Base-by-base conservation (phyloP, 2,113 vertebrate genomes). In the Donacobius atricapilla region DNA sequence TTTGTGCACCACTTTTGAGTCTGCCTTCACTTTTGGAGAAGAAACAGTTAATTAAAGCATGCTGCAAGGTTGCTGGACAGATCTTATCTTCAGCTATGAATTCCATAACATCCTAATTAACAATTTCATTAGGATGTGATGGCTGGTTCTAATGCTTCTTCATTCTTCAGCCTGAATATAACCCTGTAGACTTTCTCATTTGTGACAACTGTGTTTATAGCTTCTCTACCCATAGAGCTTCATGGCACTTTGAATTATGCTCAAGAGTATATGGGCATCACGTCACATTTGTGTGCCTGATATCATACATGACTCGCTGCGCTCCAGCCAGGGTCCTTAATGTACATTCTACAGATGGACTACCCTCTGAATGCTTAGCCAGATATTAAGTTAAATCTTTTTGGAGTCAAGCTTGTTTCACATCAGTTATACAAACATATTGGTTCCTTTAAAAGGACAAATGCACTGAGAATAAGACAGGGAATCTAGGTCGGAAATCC, bases 221-320 rank as follows among this genome's bases (percentile, higher is more conserved):
- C 98, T 98, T 97, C 98, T 97, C 98, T 98, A 98, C 95, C 96
- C 98, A 98, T 97, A 96, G 98, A 98, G 97, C 98, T 97, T 98
- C 97, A 78, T 99, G 98, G 98, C 99, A 98, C 98, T 98, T 98
- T 56, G 97, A 98, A 99, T 99, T 98, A 99, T 98, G 97, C 98
- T 99, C 98, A 99, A 98, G 98, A 97, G 97, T 97, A 98, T 98
- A 98, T 97, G 97, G 98, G 98, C 98, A 98, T 99, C 98, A 98
- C 95, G 98, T 99, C 98, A 98, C 98, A 98, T 99, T 99, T 99
- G 98, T 83, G 96, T 97, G 98, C 97, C 97, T 97, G 82, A 98
- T 98, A 98, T 99, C 98, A 98, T 98, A 98, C 98, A 85, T 98
- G 97, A 97, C 97, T 98, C 97, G 98, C 97, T 97, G 97, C 93